Base-by-base conservation (phyloP, 2,888 invertebrate genomes). In the Drosophila paranaensis region DNA sequence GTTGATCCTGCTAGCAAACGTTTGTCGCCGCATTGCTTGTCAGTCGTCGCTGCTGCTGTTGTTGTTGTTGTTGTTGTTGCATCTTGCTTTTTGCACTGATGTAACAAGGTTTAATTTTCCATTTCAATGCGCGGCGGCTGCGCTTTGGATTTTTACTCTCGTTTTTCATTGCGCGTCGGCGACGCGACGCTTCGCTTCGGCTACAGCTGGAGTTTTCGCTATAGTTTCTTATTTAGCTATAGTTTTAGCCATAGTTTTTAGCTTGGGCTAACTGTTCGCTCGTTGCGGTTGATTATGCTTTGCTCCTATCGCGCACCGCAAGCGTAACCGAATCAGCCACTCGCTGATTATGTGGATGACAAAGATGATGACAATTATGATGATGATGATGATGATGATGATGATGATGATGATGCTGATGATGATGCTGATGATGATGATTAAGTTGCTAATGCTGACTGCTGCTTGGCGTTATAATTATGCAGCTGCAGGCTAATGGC, bases 41-140 rank as follows among this genome's bases (percentile, higher is more conserved):
- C 73, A 71, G 71, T 66, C 70, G 65, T 55, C 64, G 71, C 72
- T 71, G 65, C 50, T 75, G 62, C 58, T 69, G 68, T 46, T 81
- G 71, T 70, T 71, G 64, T 53, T 67, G 73, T 51, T 77, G 60
- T 55, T 63, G 57, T 66, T 76, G 78, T 64, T 79, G 76, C 70
- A 69, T 68, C 65, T 76, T 64, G 78, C 80, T 76, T 66, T 70
- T 30, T 78, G 56, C 77, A 87, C 91, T 91, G 91, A 91, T 91
- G 91, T 90, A 91, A 91, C 91, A 89, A 88, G 88, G 90, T 91
- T 91, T 91, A 91, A 91, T 91, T 91, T 91, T 91, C 91, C 91
- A 91, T 91, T 91, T 91, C 86, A 91, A 89, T 90, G 90, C 85
- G 72, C 81, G 90, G 78, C 89, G 74, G 56, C 72, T 73, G 85